Conservation (phyloP, 2,888 invertebrate species). For the Salpingus planirostris region DNA sequence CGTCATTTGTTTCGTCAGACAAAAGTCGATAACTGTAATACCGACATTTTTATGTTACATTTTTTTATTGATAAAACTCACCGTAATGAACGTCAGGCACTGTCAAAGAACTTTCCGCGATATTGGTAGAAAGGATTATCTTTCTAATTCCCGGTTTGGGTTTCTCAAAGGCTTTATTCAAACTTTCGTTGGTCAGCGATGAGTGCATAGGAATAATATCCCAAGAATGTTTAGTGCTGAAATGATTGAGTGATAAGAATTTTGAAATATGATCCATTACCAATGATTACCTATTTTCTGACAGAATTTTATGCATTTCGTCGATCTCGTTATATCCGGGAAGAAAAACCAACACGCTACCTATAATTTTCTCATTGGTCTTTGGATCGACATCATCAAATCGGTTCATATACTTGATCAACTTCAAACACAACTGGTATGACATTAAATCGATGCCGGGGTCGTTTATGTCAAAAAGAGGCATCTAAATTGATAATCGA, state of each 20-base stretch:
- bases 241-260: too few species aligned
- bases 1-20: slow-evolving; percentile 74
- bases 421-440: slow-evolving; percentile 30
- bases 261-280: too few species aligned
- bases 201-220: slow-evolving; percentile 50
- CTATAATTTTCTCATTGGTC: slow-evolving; percentile 26
- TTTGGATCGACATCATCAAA: slow-evolving; percentile 43
- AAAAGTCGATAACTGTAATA: slow-evolving; percentile 91
- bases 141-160: slow-evolving; percentile 63
- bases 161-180: slow-evolving; percentile 50
- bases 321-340: slow-evolving; percentile 85
- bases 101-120: slow-evolving; percentile 88
- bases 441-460: slow-evolving; percentile 40
- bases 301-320: slow-evolving; percentile 45
- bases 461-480: slow-evolving; percentile 40
- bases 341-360: slow-evolving; percentile 78
- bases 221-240: slow-evolving; percentile 24
- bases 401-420: slow-evolving; percentile 50
- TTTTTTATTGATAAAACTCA: too few species aligned
- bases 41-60: too few species aligned
- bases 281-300: too few species aligned
- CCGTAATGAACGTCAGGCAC: slow-evolving; percentile 81
- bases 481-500: too few species aligned
- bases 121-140: slow-evolving; percentile 82
- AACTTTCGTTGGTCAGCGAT: slow-evolving; percentile 57